A percentile compares a stretch with the other conserved stretches of the same genome.
phyloP scores from a whole-genome alignment of 2,888 invertebrate genomes.

The Hyposoter dolosus region DNA sequence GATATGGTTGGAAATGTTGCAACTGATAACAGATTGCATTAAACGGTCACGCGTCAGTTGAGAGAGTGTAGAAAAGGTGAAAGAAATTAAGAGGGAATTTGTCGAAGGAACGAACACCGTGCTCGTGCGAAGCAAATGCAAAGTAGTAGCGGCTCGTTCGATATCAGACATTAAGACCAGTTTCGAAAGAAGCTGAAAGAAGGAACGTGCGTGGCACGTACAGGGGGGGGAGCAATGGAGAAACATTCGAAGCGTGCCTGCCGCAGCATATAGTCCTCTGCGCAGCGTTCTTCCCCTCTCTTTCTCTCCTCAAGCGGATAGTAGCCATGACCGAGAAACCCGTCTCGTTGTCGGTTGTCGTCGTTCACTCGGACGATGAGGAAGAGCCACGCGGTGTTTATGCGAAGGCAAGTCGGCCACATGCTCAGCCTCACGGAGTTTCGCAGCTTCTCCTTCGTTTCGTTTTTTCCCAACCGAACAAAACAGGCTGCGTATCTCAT shows the following conservation, averaged over 20 bases:
- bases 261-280: constrained; percentile 14
- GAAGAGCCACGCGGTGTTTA: constrained; percentile 65
- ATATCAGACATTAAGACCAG: constrained; percentile 25
- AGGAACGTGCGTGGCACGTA: constrained; percentile 12
- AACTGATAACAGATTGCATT: not conserved
- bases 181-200: constrained; percentile 24
- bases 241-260: constrained; percentile 52
- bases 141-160: constrained; percentile 34
- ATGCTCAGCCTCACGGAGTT: constrained; percentile 52
- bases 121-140: constrained; percentile 13
- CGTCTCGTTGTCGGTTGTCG: constrained; percentile 62
- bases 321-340: constrained; percentile 83
- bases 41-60: constrained; percentile 10
- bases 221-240: constrained; percentile 20
- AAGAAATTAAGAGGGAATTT: constrained; percentile 18
- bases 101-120: not conserved
- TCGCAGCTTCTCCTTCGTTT: constrained; percentile 51
- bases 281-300: not conserved
- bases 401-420: constrained; percentile 78
- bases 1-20: not conserved
- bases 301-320: constrained; percentile 43
- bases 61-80: not conserved
- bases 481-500: not conserved
- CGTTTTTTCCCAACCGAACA: not conserved
- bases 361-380: constrained; percentile 39